A percentile compares a stretch with the other conserved stretches of the same genome.
phyloP scores from a whole-genome alignment of 2,113 vertebrate species.

The Sceloporus tristichus region DNA sequence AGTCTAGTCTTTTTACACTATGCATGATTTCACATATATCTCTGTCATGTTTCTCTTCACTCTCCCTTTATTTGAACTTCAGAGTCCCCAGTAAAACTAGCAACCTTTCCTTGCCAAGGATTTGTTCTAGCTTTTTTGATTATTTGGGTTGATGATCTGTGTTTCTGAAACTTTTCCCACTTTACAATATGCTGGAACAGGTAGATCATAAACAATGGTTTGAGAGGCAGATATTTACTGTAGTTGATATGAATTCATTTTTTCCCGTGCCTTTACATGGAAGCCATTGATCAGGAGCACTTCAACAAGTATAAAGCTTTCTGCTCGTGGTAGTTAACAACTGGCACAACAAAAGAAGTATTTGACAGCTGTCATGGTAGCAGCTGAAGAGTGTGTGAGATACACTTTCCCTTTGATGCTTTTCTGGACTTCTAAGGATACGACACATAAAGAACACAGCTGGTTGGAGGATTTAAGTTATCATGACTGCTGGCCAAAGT shows the following conservation, averaged over 20 bases:
- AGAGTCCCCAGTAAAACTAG: too few relatives aligned
- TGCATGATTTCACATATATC: too few relatives aligned
- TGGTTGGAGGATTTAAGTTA: constrained; percentile 3
- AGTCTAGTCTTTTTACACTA: too few relatives aligned
- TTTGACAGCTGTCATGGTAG: constrained; percentile 41
- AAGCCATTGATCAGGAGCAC: constrained; percentile 19
- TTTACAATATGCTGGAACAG: background rate
- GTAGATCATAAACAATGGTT: constrained; percentile 5
- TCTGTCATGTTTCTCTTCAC: too few relatives aligned
- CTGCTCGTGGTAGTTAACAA: constrained; percentile 46
- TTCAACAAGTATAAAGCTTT: constrained; percentile 13
- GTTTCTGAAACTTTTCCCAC: too few relatives aligned
- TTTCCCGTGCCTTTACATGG: constrained; percentile 53
- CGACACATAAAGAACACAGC: constrained; percentile 30
- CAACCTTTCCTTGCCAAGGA: too few relatives aligned
- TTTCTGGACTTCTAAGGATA: constrained; percentile 43
- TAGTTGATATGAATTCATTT: background rate
- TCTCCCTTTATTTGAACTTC: too few relatives aligned
- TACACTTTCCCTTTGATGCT: constrained; percentile 51
- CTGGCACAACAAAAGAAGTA: constrained; percentile 56
- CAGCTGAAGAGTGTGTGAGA: constrained; percentile 50
- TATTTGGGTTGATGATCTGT: too few relatives aligned
- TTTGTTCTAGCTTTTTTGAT: too few relatives aligned
- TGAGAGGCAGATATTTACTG: background rate
- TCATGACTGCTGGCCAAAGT: background rate